phyloP scores from a whole-genome alignment of 1,140 invertebrate species.

The Lordiphosa collinella region DNA sequence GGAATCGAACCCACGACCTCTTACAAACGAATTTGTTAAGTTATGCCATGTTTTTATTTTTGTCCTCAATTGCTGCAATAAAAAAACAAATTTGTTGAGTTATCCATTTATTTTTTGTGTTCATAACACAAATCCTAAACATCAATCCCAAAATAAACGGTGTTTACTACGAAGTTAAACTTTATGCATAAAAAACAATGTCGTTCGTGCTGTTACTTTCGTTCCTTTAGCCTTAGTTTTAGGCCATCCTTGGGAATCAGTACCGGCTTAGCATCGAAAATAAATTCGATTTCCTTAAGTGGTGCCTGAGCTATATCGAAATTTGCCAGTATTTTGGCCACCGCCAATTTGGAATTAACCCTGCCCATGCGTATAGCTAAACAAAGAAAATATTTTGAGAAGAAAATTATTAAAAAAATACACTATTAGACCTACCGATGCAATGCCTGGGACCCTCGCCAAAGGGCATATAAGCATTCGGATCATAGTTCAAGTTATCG shows the following conservation, averaged over 20 bases:
- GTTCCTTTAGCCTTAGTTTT: constrained; percentile 43
- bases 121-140: too few relatives aligned
- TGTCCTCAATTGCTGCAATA: too few relatives aligned
- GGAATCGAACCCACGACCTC: too few relatives aligned
- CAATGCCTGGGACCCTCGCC: constrained; percentile 86
- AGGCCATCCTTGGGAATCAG: constrained; percentile 45
- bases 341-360: constrained; percentile 56
- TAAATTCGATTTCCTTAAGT: constrained; percentile 51
- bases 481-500: constrained; percentile 73
- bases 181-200: too few relatives aligned
- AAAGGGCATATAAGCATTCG: constrained; percentile 83
- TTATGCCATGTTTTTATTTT: too few relatives aligned
- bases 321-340: constrained; percentile 62
- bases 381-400: neutral
- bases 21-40: too few relatives aligned
- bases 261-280: constrained; percentile 56
- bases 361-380: constrained; percentile 66
- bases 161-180: too few relatives aligned
- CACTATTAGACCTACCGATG: constrained; percentile 80
- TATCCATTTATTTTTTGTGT: too few relatives aligned
- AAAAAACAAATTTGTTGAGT: too few relatives aligned
- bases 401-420: too few relatives aligned
- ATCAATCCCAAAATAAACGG: too few relatives aligned
- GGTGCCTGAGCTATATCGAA: constrained; percentile 49
- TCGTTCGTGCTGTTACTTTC: constrained; percentile 6